phyloP scores from a whole-genome alignment of 1,140 invertebrate species.

The Acromyrmex echinatior region DNA sequence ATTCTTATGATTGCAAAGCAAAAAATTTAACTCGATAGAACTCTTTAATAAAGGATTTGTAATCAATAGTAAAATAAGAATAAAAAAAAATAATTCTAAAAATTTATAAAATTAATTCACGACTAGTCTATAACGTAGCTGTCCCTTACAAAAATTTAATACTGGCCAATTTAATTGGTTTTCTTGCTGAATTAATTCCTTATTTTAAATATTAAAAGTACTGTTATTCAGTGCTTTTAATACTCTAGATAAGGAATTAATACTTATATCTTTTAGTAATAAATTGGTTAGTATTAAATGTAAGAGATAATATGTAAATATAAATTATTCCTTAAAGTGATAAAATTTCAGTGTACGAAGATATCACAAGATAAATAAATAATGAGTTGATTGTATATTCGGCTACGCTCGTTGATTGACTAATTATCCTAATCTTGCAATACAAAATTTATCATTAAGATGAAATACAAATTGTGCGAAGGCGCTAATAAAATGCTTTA shows the following conservation, averaged over 20 bases:
- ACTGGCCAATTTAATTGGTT: no score
- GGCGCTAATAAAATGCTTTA: constrained; percentile 10
- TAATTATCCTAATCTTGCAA: constrained; percentile 9
- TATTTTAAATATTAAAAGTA: no score
- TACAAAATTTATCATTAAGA: constrained; percentile 12
- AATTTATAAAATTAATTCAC: constrained; percentile 4
- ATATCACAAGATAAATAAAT: background rate
- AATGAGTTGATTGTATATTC: background rate
- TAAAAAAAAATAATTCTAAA: constrained; percentile 12
- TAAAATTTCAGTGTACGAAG: background rate
- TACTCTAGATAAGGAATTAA: no score
- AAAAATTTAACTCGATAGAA: background rate
- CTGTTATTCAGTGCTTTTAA: no score
- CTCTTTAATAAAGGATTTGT: background rate
- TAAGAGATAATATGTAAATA: no score
- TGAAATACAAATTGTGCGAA: constrained; percentile 12
- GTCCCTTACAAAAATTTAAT: no score
- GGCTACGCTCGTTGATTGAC: background rate
- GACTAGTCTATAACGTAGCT: background rate
- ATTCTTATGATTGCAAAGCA: background rate
- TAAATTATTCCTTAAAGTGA: background rate
- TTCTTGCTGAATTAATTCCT: no score
- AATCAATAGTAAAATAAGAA: background rate
- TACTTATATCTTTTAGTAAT: no score
- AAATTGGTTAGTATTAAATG: background rate